Base-by-base conservation (phyloP, 2,113 vertebrate genomes). In the Limnothrissa miodon region DNA sequence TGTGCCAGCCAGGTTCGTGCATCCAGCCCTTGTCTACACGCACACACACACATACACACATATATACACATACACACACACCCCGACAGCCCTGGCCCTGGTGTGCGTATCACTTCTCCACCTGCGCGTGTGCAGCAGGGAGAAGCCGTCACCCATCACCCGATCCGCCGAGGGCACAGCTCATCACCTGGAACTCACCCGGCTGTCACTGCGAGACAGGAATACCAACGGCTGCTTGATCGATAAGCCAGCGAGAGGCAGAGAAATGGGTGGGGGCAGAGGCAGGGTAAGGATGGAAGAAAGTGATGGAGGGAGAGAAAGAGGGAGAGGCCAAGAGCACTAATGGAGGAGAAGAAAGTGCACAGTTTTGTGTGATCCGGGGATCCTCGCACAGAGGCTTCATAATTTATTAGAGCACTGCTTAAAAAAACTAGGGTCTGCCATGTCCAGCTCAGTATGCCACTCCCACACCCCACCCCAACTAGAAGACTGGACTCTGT, bases 151-250 rank as follows among this genome's bases (percentile, higher is more conserved):
- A 86, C 89, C 89, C 23, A 74, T 66, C 59, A 62, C 86, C 59
- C 80, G 9, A 62, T 82, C 82, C 81, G 88, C 86, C 85, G 66
- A 79, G 78, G 70, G 82, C 82, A 81, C 87, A 88, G 89, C 88
- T 91, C 90, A 89, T 87, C 87, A 85, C 84, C 83, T 59, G 78
- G 80, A 88, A 78, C 83, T 87, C 83, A 10, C 89, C 85, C 85
- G 59, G 87, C 82, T 84, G 85, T 81, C 81, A 81, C 46, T 81
- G 84, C 74, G 78, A 88, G 84, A 88, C 83, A 89, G 78, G 81
- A 85, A 87, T 83, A 88, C 88, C 53, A 83, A 88, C 86, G 86
- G 53, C 80, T 39, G 81, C 85, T 84, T 86, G 85, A 88, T 91
- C 84, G 90, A 81, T 66, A 90, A 84, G 83, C 13, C 46, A 88